A percentile compares a stretch with the other conserved stretches of the same genome.
phyloP scores from a whole-genome alignment of 2,888 invertebrate genomes.

The Drosophila fungiperda region DNA sequence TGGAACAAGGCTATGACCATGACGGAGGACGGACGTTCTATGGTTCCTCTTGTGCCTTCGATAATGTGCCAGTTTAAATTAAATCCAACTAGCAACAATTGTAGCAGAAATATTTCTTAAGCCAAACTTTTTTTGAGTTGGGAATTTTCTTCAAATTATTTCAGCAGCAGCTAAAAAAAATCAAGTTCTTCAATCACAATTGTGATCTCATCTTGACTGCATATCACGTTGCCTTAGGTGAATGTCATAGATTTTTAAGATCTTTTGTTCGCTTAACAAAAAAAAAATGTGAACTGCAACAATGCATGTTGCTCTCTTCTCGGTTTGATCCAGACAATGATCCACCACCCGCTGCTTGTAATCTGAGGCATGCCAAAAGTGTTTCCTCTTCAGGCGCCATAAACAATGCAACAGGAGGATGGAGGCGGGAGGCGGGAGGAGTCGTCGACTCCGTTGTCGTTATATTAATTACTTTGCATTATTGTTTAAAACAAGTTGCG shows the following conservation, averaged over 20 bases:
- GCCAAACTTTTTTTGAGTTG: background rate
- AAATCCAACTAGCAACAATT: background rate
- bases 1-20: constrained; percentile 54
- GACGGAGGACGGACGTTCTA: constrained; percentile 10
- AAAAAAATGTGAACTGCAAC: constrained; percentile 30
- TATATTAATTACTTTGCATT: constrained; percentile 81
- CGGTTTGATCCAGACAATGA: constrained; percentile 31
- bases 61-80: background rate
- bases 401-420: constrained; percentile 38
- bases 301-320: constrained; percentile 9
- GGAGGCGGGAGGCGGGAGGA: constrained; percentile 9
- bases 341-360: constrained; percentile 39
- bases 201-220: background rate
- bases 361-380: constrained; percentile 52
- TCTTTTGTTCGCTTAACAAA: constrained; percentile 45
- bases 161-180: background rate
- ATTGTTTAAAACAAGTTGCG: constrained; percentile 76
- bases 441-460: constrained; percentile 26
- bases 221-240: background rate
- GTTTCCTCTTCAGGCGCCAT: constrained; percentile 47
- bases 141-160: background rate
- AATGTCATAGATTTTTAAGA: constrained; percentile 25
- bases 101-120: background rate
- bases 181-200: background rate
- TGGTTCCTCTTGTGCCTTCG: constrained; percentile 5